Evolutionary conservation across 2,113 vertebrate species (phyloP).

Genomic region (Brachypodius melanocephalos): DNA sequence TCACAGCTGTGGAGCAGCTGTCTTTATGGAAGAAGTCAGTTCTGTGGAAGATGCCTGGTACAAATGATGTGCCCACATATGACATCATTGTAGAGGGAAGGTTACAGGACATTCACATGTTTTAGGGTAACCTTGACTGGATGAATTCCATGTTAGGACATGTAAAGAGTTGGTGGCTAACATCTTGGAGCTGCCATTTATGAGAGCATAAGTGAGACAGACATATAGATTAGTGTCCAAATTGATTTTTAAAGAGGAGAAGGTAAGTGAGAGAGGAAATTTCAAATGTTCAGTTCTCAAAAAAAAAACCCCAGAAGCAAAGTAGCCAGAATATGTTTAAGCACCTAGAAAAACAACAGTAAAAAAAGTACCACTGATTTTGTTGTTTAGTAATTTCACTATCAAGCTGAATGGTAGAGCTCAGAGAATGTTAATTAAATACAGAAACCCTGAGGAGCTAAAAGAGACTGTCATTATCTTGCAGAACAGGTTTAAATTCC

Average conservation of each 20-base stretch:
- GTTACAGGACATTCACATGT: neutral
- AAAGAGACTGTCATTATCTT: neutral
- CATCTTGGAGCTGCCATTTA: neutral
- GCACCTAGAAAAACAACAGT: neutral
- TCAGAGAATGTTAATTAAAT: neutral
- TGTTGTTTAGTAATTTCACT: neutral
- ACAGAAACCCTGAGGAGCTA: neutral
- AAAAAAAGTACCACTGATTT: neutral
- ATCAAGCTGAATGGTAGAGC: neutral
- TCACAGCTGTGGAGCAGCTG: neutral
- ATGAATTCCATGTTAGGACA: neutral
- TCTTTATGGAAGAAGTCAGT: neutral
- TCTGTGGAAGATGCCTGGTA: neutral
- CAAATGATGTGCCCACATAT: neutral
- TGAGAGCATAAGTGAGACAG: neutral
- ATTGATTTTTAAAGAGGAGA: neutral
- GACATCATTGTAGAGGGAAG: neutral
- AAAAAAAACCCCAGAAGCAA: neutral
- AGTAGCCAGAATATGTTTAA: neutral
- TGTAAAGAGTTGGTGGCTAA: neutral
- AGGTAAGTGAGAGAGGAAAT: neutral
- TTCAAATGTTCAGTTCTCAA: neutral
- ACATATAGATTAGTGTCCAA: neutral
- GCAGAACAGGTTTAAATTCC: neutral
- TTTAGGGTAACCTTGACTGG: neutral